phyloP scores from a whole-genome alignment of 2,888 invertebrate species.

The Lasioglossum vierecki region DNA sequence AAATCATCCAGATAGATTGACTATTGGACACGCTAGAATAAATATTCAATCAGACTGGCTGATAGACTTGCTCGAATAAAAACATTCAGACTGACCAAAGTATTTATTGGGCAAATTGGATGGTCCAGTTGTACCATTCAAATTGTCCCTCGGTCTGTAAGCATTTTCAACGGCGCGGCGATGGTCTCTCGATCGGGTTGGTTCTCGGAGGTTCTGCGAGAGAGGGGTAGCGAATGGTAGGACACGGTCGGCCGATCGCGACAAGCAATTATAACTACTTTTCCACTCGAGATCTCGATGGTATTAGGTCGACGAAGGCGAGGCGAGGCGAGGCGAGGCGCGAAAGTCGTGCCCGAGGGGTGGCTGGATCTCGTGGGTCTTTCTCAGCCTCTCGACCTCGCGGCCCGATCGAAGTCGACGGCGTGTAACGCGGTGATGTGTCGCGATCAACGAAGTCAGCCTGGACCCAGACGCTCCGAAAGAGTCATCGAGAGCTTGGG shows the following conservation, averaged over 20 bases:
- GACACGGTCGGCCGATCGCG: background rate
- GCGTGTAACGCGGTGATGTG: constrained; percentile 39
- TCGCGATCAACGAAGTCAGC: constrained; percentile 19
- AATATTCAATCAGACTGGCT: too few relatives aligned
- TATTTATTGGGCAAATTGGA: background rate
- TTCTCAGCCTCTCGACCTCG: constrained; percentile 64
- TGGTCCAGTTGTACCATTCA: background rate
- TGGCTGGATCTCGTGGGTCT: constrained; percentile 52
- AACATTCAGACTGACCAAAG: background rate
- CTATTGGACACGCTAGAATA: too few relatives aligned
- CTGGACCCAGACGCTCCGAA: constrained; percentile 17
- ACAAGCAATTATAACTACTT: constrained; percentile 17
- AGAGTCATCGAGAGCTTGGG: background rate
- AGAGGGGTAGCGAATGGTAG: background rate
- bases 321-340: constrained; percentile 11
- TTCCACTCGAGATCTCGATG: constrained; percentile 20
- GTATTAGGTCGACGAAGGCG: constrained; percentile 21
- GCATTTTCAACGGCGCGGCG: background rate
- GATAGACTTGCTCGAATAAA: background rate
- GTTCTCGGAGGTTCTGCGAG: background rate
- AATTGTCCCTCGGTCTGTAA: background rate
- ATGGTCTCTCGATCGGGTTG: background rate
- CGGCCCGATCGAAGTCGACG: constrained; percentile 58
- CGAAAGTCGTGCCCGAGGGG: constrained; percentile 45
- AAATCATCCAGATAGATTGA: too few relatives aligned